Percentiles rank a stretch among this genome's conserved stretches.
These are phyloP conservation scores for Cerastis rubricosa DNA, from an alignment of 2,888 invertebrate species.

Conservation along the genomic window DNA sequence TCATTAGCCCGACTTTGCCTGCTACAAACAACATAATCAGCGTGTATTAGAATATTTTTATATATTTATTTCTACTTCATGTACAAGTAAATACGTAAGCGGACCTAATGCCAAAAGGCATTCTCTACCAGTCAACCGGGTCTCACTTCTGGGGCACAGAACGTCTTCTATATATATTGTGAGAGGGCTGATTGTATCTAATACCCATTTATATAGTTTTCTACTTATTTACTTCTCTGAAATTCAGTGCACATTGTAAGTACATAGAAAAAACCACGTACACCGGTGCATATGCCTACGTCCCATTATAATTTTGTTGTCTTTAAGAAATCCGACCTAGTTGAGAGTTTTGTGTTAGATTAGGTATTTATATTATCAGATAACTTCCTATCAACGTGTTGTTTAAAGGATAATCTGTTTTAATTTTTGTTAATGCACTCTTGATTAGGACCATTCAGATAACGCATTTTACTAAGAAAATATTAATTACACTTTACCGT, in stretches of 20 bases:
- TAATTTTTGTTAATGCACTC: conserved; percentile 6
- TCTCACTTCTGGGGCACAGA: background rate
- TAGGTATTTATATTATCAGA: conserved; percentile 27
- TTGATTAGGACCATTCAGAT: background rate
- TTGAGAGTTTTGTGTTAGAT: conserved; percentile 15
- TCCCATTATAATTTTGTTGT: background rate
- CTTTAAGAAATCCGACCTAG: background rate
- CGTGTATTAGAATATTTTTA: background rate
- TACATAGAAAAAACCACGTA: background rate
- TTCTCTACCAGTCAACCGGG: background rate
- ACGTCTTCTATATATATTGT: background rate
- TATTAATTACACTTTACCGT: background rate
- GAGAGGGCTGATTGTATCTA: too few relatives aligned
- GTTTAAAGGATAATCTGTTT: conserved; percentile 31
- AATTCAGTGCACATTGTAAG: background rate
- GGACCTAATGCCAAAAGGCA: background rate
- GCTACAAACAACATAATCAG: background rate
- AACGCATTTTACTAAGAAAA: conserved; percentile 1
- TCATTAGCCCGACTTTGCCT: background rate
- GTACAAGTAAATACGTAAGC: background rate
- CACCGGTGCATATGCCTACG: background rate
- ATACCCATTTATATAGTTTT: too few relatives aligned
- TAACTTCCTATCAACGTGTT: conserved; percentile 24
- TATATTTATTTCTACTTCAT: background rate
- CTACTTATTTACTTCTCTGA: background rate